Base-by-base conservation (phyloP, 2,113 vertebrate species). In the Ifrita kowaldi region DNA sequence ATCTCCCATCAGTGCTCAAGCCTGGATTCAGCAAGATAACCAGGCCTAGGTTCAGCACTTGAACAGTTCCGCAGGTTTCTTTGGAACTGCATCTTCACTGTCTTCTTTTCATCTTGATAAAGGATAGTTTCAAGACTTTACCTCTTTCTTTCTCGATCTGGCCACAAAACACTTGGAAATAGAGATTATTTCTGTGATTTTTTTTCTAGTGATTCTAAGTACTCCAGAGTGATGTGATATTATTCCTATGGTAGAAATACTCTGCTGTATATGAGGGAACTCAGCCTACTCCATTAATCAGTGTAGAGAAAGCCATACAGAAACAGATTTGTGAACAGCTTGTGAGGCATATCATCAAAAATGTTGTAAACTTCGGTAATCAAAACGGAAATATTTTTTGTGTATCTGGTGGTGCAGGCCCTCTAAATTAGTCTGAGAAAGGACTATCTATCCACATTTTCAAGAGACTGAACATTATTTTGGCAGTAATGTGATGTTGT, bases 271-370 rank as follows among this genome's bases (percentile, higher is more conserved):
- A 67, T 46, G 74, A 81, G 77, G 41, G 44, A 93, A 73, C 44
- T 94, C 76, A 89, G 59, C 49, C 62, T 85, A 16, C 28, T 59
- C 33, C 83, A 97, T 95, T 97, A 96, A 93, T 95, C 60, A 69
- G 16, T 81, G 37, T 24, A 93, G 92, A 63, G 11, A 70, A 97
- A 94, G 33, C 35, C 53, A 23, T 68, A 70, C 65, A 78, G 53
- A 81, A 97, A 95, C 88, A 97, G 95, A 97, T 95, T 96, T 96
- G 53, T 70, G 84, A 97, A 96, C 96, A 97, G 95, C 85, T 95
- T 97, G 96, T 90, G 64, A 97, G 67, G 55, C 80, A 91, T 65
- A 84, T 56, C 3, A 95, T 94, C 49, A 93, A 96, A 89, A 96
- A 91, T 55, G 39, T 85, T 97, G 70, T 85, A 96, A 97, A 53